phyloP scores from a whole-genome alignment of 1,140 invertebrate genomes.

The Brachionus manjavacas region DNA sequence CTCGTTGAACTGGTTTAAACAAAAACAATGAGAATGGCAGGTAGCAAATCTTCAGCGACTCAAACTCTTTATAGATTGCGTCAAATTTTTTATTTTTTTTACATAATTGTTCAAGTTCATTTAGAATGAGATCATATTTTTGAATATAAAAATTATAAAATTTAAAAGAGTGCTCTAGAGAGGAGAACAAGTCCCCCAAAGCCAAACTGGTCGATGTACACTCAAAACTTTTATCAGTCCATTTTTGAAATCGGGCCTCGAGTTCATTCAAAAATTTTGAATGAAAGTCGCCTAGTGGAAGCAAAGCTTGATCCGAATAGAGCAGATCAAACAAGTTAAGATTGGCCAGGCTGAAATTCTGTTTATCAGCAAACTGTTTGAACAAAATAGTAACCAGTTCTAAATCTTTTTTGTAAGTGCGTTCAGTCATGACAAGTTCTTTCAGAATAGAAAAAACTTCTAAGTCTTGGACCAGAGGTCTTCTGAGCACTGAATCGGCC shows the following conservation, averaged over 20 bases:
- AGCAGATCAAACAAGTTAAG: not conserved
- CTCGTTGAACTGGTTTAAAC: slow-evolving; percentile 78
- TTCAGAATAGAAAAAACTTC: slow-evolving; percentile 83
- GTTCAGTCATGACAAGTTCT: slow-evolving; percentile 87
- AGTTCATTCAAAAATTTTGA: slow-evolving; percentile 66
- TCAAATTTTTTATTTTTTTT: slow-evolving; percentile 70
- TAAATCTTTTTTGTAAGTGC: slow-evolving; percentile 88
- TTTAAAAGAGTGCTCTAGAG: slow-evolving; percentile 50
- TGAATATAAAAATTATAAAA: slow-evolving; percentile 76
- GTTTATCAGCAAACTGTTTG: not conserved
- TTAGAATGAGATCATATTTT: slow-evolving; percentile 68
- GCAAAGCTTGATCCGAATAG: slow-evolving; percentile 55
- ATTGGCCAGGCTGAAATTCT: not conserved
- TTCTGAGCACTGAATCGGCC: not conserved
- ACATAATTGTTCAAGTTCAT: slow-evolving; percentile 69
- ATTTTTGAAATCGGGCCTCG: slow-evolving; percentile 64
- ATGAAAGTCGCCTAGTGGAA: slow-evolving; percentile 67
- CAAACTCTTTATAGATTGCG: slow-evolving; percentile 74
- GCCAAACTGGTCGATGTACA: not conserved
- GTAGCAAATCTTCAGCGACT: slow-evolving; percentile 67
- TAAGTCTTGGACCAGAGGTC: not conserved
- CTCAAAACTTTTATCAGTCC: slow-evolving; percentile 51
- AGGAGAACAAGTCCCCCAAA: slow-evolving; percentile 33
- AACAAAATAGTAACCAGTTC: slow-evolving; percentile 49
- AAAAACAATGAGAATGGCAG: slow-evolving; percentile 79